Evolutionary conservation across 2,113 vertebrate species (phyloP), one percentile per base, ranked within the genome.

Genomic region (Pholis gunnellus): DNA sequence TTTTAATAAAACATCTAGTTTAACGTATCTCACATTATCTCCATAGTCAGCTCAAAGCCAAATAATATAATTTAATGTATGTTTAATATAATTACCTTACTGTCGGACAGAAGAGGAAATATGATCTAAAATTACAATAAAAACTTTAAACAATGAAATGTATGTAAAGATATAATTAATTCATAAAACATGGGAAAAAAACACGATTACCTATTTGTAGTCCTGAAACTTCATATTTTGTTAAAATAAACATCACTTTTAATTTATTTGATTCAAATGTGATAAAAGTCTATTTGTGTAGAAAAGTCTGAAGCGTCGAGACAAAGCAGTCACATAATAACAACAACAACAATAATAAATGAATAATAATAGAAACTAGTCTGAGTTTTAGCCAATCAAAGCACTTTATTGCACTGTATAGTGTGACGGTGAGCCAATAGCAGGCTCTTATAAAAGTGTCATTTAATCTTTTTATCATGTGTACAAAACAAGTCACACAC

Each of bases 401-500:
- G 94, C 94, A 95, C 93, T 95, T 95, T 95, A 96, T 95, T 96
- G 95, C 95, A 95, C 95, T 93, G 94, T 95, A 94, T 95, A 94
- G 89, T 94, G 94, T 95, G 94, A 94, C 89, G 81, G 88, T 88
- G 92, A 92, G 95, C 94, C 94, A 85, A 90, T 74, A 92, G 91
- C 92, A 88, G 94, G 94, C 94, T 94, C 94, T 95, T 96, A 95
- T 94, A 95, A 96, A 95, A 95, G 95, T 95, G 94, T 95, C 82
- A 93, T 94, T 95, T 95, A 87, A 92, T 95, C 92, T 94, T 95
- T 93, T 91, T 90, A 92, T 96, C 91, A 94, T 95, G 95, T 95
- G 94, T 96, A 95, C 95, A 96, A 96, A 96, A 96, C 95, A 95
- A 90, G 92, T 94, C 92, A 95, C 94, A 94, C 95, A 95, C 94